Percentiles rank a stretch among this genome's conserved stretches.
phyloP scores from a whole-genome alignment of 2,888 invertebrate genomes.

The Lasioglossum oenotherae region DNA sequence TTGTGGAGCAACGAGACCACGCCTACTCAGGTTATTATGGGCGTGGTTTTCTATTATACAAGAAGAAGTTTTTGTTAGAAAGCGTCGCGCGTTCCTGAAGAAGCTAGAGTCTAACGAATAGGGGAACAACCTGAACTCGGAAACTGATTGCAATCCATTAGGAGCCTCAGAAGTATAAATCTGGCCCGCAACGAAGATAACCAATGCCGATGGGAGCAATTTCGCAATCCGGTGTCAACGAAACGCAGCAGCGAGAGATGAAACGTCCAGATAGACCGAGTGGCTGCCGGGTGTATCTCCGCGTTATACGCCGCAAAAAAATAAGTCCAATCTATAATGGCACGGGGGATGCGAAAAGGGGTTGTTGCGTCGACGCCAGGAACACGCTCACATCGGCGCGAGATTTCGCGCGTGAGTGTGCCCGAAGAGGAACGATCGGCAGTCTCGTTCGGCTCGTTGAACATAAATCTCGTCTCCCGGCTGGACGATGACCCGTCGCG shows the following conservation, averaged over 20 bases:
- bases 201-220: not conserved
- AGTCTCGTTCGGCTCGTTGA: slow-evolving; percentile 75
- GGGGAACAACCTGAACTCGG: not conserved
- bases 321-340: slow-evolving; percentile 28
- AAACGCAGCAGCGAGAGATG: not conserved
- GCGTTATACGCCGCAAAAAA: slow-evolving; percentile 1
- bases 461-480: slow-evolving; percentile 77
- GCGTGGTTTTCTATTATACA: not conserved
- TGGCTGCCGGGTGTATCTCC: not conserved
- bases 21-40: not conserved
- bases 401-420: slow-evolving; percentile 50
- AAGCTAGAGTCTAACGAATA: not conserved
- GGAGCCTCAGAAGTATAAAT: not conserved
- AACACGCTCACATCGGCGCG: slow-evolving; percentile 9
- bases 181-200: not conserved
- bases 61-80: not conserved
- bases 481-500: slow-evolving; percentile 79
- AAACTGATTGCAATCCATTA: not conserved
- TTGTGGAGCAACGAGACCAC: not conserved
- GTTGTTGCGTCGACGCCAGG: slow-evolving; percentile 24
- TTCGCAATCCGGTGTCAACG: not conserved
- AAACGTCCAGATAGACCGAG: not conserved
- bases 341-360: slow-evolving; percentile 33
- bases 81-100: not conserved
- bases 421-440: slow-evolving; percentile 56